A percentile compares a stretch with the other conserved stretches of the same genome.
These are phyloP conservation scores for Hyaena hyaena DNA, from an alignment of 2,113 vertebrate species.

Conservation along the genomic window DNA sequence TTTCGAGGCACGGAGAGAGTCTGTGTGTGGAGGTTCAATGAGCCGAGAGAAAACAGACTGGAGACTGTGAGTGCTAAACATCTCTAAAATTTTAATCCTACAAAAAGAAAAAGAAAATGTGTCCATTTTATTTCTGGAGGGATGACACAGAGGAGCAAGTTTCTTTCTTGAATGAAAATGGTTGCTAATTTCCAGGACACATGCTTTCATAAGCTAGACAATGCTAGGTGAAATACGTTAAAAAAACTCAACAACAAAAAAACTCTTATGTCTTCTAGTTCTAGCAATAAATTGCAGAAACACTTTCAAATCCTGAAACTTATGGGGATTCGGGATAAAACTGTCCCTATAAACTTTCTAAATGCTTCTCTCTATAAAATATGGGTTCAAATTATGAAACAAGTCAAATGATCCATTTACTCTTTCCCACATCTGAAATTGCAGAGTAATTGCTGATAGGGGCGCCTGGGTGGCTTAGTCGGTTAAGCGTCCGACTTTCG, in stretches of 20 bases:
- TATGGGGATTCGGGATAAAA: slow-evolving; percentile 13
- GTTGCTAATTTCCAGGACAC: neutral
- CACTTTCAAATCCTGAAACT: neutral
- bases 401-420: neutral
- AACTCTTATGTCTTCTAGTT: neutral
- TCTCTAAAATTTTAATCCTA: slow-evolving; percentile 97
- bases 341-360: slow-evolving; percentile 45
- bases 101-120: slow-evolving; percentile 11
- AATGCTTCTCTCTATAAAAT: neutral
- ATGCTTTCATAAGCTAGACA: slow-evolving; percentile 17
- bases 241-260: neutral
- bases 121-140: slow-evolving; percentile 3
- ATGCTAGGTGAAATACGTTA: neutral
- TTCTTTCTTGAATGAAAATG: slow-evolving; percentile 39
- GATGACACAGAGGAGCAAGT: slow-evolving; percentile 1
- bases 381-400: slow-evolving; percentile 13
- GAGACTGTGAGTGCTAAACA: slow-evolving; percentile 91
- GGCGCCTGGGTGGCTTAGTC: too few relatives aligned
- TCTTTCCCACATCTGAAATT: neutral
- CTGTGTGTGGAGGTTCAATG: slow-evolving; percentile 91
- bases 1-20: slow-evolving; percentile 92
- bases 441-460: neutral
- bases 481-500: too few relatives aligned
- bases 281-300: slow-evolving; percentile 5
- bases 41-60: slow-evolving; percentile 93